Percentiles rank a stretch among this genome's conserved stretches.
Evolutionary conservation across 1,140 invertebrate genomes (phyloP).

Genomic region (Uloborus diversus): DNA sequence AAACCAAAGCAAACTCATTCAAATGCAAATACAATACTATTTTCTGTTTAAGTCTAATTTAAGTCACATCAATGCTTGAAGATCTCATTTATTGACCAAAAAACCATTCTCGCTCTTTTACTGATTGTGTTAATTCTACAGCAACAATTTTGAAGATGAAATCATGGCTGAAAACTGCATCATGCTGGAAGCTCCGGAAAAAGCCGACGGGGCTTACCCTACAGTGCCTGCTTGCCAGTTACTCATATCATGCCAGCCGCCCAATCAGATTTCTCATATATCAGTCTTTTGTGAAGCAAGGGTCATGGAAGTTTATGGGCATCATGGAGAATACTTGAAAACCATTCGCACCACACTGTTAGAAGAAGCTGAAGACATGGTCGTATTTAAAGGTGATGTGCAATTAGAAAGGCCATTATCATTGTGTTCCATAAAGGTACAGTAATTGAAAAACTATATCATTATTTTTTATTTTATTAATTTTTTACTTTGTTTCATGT

Average conservation of each 20-base stretch:
- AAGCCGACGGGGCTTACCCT: slow-evolving; percentile 17
- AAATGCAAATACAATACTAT: too few species aligned
- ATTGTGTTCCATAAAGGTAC: slow-evolving; percentile 55
- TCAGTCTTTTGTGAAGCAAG: slow-evolving; percentile 46
- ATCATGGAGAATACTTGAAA: slow-evolving; percentile 56
- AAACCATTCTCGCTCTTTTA: background rate
- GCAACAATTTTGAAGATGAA: slow-evolving; percentile 53
- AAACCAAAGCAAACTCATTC: too few species aligned
- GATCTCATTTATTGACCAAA: background rate
- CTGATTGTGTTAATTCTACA: background rate
- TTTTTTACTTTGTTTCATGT: too few species aligned
- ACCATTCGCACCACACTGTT: slow-evolving; percentile 35
- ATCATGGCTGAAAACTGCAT: slow-evolving; percentile 54
- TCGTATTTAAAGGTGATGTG: slow-evolving; percentile 50
- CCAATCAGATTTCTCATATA: slow-evolving; percentile 32
- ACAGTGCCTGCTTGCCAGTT: slow-evolving; percentile 49
- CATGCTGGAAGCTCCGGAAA: slow-evolving; percentile 39
- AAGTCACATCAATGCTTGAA: background rate
- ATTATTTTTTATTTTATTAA: too few species aligned
- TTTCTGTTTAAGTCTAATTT: background rate
- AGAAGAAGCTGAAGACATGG: slow-evolving; percentile 56
- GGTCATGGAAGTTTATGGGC: slow-evolving; percentile 54
- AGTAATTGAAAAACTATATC: background rate
- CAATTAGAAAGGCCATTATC: slow-evolving; percentile 29
- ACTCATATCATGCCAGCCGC: slow-evolving; percentile 29